Percentiles rank a stretch among this genome's conserved stretches.
phyloP scores from a whole-genome alignment of 2,888 invertebrate genomes.

The Crossocerus cetratus region DNA sequence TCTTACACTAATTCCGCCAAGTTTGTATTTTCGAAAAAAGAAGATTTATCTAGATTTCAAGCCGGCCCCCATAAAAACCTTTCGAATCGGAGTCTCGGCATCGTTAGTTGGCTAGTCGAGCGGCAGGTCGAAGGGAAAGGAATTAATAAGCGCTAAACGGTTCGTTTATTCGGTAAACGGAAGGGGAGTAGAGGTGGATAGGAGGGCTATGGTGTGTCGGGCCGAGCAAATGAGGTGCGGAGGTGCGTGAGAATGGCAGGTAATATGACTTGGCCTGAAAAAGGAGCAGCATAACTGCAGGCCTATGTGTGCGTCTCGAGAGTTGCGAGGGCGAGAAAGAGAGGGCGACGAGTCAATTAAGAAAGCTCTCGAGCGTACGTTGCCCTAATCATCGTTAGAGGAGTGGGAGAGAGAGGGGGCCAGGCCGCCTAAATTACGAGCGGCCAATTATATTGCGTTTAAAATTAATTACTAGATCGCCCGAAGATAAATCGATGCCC shows the following conservation, averaged over 20 bases:
- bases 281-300: background rate
- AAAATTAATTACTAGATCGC: constrained; percentile 75
- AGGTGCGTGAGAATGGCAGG: constrained; percentile 6
- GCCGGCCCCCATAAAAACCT: too few relatives aligned
- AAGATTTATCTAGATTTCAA: too few relatives aligned
- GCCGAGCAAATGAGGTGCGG: background rate
- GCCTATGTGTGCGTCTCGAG: background rate
- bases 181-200: background rate
- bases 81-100: too few relatives aligned
- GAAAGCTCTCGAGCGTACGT: constrained; percentile 53
- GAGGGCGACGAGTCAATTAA: constrained; percentile 62
- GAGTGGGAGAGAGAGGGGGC: constrained; percentile 13
- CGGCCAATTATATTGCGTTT: constrained; percentile 74
- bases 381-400: constrained; percentile 50
- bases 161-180: constrained; percentile 4
- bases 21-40: too few relatives aligned
- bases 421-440: constrained; percentile 65
- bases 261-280: constrained; percentile 9
- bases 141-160: constrained; percentile 5
- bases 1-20: too few relatives aligned
- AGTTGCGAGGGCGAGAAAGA: constrained; percentile 16
- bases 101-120: too few relatives aligned
- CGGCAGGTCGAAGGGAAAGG: background rate
- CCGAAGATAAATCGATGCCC: constrained; percentile 65
- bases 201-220: background rate